Evolutionary conservation across 2,113 vertebrate genomes (phyloP).

Genomic region (Menidia beryllina): DNA sequence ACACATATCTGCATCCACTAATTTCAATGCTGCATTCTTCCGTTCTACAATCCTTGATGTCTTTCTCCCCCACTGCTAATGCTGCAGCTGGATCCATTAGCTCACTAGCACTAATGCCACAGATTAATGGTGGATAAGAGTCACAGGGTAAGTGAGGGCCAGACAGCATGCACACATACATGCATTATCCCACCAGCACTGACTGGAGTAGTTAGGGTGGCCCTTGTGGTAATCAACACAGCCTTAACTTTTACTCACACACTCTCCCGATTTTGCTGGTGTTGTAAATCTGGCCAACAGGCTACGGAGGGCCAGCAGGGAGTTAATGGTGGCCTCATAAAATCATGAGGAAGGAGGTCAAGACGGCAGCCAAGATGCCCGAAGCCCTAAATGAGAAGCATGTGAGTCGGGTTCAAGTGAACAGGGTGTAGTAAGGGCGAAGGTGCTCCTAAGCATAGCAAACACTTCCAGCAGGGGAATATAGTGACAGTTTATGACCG

Average conservation of each 20-base stretch:
- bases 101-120: slow-evolving; percentile 63
- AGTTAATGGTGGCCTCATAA: slow-evolving; percentile 82
- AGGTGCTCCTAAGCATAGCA: slow-evolving; percentile 31
- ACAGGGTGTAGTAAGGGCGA: slow-evolving; percentile 30
- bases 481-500: slow-evolving; percentile 22
- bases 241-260: slow-evolving; percentile 35
- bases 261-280: slow-evolving; percentile 49
- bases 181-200: slow-evolving; percentile 32
- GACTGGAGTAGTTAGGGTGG: slow-evolving; percentile 44
- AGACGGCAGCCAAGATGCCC: slow-evolving; percentile 68
- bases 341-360: slow-evolving; percentile 80
- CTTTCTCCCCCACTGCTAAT: slow-evolving; percentile 36
- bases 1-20: slow-evolving; percentile 17
- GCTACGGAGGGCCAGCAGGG: slow-evolving; percentile 65
- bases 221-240: slow-evolving; percentile 58
- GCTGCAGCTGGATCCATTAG: slow-evolving; percentile 64
- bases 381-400: slow-evolving; percentile 81
- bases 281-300: slow-evolving; percentile 76
- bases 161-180: slow-evolving; percentile 37
- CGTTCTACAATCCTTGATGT: not conserved
- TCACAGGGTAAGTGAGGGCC: slow-evolving; percentile 56
- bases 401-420: slow-evolving; percentile 59
- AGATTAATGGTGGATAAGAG: slow-evolving; percentile 71
- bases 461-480: slow-evolving; percentile 33
- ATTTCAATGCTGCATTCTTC: slow-evolving; percentile 36